phyloP scores from a whole-genome alignment of 2,113 vertebrate species.

The Peromyscus californicus region DNA sequence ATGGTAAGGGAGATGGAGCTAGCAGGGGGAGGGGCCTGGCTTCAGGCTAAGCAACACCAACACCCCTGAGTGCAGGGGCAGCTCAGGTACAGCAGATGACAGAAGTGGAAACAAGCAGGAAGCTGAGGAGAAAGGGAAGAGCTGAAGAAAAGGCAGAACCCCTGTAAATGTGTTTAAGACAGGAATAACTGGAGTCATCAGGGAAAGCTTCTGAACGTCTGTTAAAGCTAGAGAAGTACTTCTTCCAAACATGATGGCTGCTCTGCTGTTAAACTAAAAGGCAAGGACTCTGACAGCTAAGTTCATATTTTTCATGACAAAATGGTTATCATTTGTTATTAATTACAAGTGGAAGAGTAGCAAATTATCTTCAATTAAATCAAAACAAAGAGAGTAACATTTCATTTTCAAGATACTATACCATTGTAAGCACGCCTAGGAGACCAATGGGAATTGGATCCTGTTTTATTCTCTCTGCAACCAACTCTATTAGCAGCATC shows the following conservation, averaged over 20 bases:
- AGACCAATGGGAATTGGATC: constrained; percentile 96
- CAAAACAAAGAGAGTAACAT: constrained; percentile 40
- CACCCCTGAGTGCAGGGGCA: neutral
- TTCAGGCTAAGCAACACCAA: neutral
- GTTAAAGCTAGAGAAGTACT: constrained; percentile 13
- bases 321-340: neutral
- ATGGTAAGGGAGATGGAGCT: neutral
- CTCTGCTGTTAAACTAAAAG: constrained; percentile 60
- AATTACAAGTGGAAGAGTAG: constrained; percentile 17
- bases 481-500: constrained; percentile 97
- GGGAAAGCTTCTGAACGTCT: constrained; percentile 26
- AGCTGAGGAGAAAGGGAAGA: neutral
- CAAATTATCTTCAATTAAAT: constrained; percentile 56
- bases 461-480: constrained; percentile 97
- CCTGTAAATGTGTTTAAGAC: neutral
- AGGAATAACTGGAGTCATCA: constrained; percentile 1
- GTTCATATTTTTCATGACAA: constrained; percentile 25
- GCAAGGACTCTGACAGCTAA: constrained; percentile 19
- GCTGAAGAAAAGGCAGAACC: neutral
- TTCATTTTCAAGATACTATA: constrained; percentile 81
- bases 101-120: neutral
- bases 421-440: constrained; percentile 97
- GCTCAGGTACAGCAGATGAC: neutral
- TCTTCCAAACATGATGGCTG: neutral
- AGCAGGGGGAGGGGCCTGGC: neutral